Base-by-base conservation (phyloP, 2,797 vertebrate genomes). In the Heliangelus exortis region DNA sequence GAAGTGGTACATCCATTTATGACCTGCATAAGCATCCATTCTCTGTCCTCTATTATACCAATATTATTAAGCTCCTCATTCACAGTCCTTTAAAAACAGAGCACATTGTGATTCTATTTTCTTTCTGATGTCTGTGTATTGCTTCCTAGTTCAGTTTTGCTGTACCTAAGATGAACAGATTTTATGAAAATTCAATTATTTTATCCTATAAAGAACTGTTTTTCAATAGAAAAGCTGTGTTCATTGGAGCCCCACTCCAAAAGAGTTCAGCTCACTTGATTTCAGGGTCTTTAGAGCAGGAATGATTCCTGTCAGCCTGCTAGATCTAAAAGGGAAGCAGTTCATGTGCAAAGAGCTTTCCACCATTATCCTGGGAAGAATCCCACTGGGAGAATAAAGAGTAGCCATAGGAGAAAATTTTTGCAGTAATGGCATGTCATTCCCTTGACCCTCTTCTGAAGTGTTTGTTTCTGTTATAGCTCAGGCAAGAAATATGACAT, bases 261-360 rank as follows among this genome's bases (percentile, higher is more conserved):
- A 87, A 92, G 69, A 92, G 92, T 87, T 96, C 96, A 96, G 45
- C 61, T 94, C 90, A 88, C 92, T 94, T 96, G 90, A 95, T 92
- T 95, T 94, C 17, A 3, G 85, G 86, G 89, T 94, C 90, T 95
- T 93, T 94, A 89, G 94, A 90, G 53, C 83, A 92, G 87, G 93
- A 96, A 92, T 91, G 86, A 92, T 93, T 97, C 81, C 93, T 95
- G 93, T 95, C 96, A 96, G 79, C 50, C 72, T 92, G 69, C 80
- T 92, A 68, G 77, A 95, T 58, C 91, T 90, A 87, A 94, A 96
- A 95, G 57, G 73, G 94, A 95, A 96, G 51, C 93, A 93, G 90
- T 92, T 96, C 94, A 94, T 95, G 93, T 96, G 95, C 95, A 95
- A 95, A 96, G 66, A 87, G 74, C 91, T 91, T 96, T 95, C 90